Conservation (phyloP, 2,797 vertebrate genomes). For the Malacoraja senta region DNA sequence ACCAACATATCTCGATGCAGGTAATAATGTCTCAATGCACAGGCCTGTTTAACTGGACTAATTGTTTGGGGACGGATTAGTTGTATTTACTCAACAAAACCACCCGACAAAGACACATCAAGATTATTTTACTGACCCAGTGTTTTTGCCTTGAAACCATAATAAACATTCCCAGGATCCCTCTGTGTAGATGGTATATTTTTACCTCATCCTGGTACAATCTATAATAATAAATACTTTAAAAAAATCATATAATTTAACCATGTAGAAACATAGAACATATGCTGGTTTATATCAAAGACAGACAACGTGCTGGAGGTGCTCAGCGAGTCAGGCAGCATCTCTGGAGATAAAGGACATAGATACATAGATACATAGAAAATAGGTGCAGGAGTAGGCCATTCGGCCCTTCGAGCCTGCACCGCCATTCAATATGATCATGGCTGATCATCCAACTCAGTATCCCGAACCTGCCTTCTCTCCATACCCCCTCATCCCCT, state of each 20-base stretch:
- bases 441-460: too few species aligned
- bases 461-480: too few species aligned
- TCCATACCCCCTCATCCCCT: too few species aligned
- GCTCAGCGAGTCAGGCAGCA: too few species aligned
- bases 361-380: too few species aligned
- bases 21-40: not conserved
- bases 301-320: too few species aligned
- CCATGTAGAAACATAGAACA: too few species aligned
- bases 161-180: not conserved
- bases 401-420: too few species aligned
- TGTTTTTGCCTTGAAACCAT: not conserved
- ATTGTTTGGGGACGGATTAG: slow-evolving; percentile 27
- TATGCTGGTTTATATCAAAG: too few species aligned
- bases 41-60: slow-evolving; percentile 18
- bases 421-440: too few species aligned
- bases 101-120: not conserved
- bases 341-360: too few species aligned
- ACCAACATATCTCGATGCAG: not conserved
- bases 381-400: too few species aligned
- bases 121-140: not conserved
- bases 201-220: not conserved
- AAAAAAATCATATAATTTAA: not conserved
- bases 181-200: slow-evolving; percentile 1
- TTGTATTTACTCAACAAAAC: not conserved
- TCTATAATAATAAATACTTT: not conserved